A percentile compares a stretch with the other conserved stretches of the same genome.
Evolutionary conservation across 2,113 vertebrate species (phyloP).

Genomic region (Paramisgurnus dabryanus): DNA sequence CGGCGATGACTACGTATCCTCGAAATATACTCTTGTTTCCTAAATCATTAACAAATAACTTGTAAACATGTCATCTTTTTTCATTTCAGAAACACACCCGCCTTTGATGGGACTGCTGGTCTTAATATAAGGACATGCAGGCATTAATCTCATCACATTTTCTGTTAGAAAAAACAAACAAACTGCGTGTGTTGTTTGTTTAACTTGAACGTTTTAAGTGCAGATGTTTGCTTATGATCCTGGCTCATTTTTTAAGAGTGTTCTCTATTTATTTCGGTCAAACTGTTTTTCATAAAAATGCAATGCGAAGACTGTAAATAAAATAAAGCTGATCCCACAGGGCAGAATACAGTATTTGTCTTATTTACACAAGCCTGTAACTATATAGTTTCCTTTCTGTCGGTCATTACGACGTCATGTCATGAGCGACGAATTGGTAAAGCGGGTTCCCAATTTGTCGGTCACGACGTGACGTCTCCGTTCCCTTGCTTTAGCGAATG

Average conservation of each 20-base stretch:
- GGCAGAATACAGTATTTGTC: neutral
- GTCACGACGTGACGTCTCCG: no score
- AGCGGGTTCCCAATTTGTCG: no score
- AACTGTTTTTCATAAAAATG: neutral
- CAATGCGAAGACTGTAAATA: neutral
- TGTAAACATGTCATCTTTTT: conserved; percentile 65
- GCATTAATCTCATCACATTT: conserved; percentile 67
- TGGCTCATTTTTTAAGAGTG: conserved; percentile 4
- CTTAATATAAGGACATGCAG: conserved; percentile 69
- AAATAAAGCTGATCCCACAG: neutral
- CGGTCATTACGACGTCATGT: no score
- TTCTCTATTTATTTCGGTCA: conserved; percentile 27
- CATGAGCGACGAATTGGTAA: no score
- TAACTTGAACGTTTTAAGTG: conserved; percentile 67
- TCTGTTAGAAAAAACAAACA: conserved; percentile 61
- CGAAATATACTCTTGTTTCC: conserved; percentile 62
- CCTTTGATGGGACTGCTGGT: conserved; percentile 69
- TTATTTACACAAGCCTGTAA: neutral
- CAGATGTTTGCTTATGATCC: conserved; percentile 24
- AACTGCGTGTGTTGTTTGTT: conserved; percentile 63
- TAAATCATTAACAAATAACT: conserved; percentile 70
- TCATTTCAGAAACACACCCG: conserved; percentile 65
- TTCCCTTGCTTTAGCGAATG: no score
- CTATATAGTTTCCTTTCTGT: neutral
- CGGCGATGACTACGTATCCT: conserved; percentile 49